Base-by-base conservation (phyloP, 1,140 invertebrate genomes). In the Spodoptera litura region DNA sequence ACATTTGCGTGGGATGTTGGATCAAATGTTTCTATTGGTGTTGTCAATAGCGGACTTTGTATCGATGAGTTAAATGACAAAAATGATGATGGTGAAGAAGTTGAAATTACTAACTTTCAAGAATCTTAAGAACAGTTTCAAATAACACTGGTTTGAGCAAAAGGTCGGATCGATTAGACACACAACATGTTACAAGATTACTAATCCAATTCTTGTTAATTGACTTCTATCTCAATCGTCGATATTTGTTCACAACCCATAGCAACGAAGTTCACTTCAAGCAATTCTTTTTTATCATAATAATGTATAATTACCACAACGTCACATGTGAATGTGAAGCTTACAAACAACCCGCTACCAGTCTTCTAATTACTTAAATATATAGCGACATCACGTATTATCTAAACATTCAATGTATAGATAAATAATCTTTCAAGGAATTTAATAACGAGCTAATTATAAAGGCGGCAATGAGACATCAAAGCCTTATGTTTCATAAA, bases 401-500 rank as follows among this genome's bases (percentile, higher is more conserved):
- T 64, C 59, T 62, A 53, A 52, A 31, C 53, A 75, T 75, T 59
- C 31, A 75, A 74, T 52, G 15, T 70, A 53, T 44, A 53, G 59
- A 64, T 75, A 62, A 31, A 73, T 20, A 71, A 75, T 75, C 73
- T 75, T 64, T 64, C 73, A 75, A 64, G 73, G 73, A 75, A 75
- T 75, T 75, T 64, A 75, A 75, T 75, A 75, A 75, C 73, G 59
- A 75, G 49, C 73, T 75, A 75, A 75, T 75, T 75, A 75, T 75
- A 75, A 75, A 75, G 73, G n/a, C 73, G 73, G 73, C 59, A 62
- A 59, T 75, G 62, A 20, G 27, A 62, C 44, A 64, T 75, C 73
- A 75, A 75, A 75, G 56, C 55, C 59, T 64, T 49, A 25, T 31
- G 44, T 61, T 61, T 59, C 55, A 74, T 74, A 74, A 74, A 74